phyloP scores from a whole-genome alignment of 2,888 invertebrate genomes.

The Proisotoma minuta region DNA sequence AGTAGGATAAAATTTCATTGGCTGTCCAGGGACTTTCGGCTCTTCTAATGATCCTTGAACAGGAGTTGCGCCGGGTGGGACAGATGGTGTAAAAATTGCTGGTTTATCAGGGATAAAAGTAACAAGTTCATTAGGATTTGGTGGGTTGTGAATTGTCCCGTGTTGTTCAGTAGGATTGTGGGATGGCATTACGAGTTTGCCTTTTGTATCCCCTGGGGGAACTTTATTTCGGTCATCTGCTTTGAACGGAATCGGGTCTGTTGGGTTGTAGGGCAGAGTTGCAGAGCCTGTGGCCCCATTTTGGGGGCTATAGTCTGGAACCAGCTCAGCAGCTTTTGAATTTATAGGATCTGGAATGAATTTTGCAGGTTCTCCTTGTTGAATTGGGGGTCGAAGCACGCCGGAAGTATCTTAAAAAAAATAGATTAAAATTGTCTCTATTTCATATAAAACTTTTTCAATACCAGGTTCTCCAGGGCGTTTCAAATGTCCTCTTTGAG shows the following conservation, averaged over 20 bases:
- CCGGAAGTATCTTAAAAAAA: not conserved
- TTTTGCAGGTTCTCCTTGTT: not conserved
- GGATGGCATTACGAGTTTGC: not conserved
- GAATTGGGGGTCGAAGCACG: not conserved
- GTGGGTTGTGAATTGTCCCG: not conserved
- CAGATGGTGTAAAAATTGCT: not conserved
- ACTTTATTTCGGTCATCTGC: not conserved
- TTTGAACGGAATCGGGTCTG: not conserved
- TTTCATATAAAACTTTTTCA: not conserved
- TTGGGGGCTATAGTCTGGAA: not conserved
- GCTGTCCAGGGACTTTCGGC: not conserved
- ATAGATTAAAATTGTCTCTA: not conserved
- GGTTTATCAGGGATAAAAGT: not conserved
- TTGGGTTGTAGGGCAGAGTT: not conserved
- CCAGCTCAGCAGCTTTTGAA: not conserved
- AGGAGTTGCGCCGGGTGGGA: not conserved
- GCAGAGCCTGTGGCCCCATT: not conserved
- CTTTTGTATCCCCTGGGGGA: constrained; percentile 1
- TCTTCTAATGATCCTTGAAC: not conserved
- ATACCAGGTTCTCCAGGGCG: not conserved
- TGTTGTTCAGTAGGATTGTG: not conserved
- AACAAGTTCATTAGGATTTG: not conserved
- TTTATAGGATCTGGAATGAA: constrained; percentile 1
- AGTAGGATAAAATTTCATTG: not conserved
- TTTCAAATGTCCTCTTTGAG: not conserved